phyloP scores from a whole-genome alignment of 2,113 vertebrate genomes.

The Pelmatolapia mariae region DNA sequence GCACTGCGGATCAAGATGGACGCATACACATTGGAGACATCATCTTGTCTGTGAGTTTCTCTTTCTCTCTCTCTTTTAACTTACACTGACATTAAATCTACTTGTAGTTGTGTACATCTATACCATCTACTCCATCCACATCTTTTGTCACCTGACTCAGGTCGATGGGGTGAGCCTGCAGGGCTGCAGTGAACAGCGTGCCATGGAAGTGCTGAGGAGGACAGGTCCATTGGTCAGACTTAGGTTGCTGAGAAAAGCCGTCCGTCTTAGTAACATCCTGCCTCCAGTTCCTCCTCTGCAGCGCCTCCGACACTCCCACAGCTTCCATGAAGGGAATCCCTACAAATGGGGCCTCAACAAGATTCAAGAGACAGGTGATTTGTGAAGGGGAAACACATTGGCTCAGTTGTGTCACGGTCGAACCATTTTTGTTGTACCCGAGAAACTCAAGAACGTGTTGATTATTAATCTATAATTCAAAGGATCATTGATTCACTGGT shows the following conservation, averaged over 20 bases:
- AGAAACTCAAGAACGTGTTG: background rate
- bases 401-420: background rate
- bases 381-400: background rate
- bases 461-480: background rate
- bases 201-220: conserved; percentile 82
- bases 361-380: conserved; percentile 60
- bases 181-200: conserved; percentile 89
- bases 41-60: conserved; percentile 85
- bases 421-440: background rate
- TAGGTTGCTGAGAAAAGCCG: conserved; percentile 73
- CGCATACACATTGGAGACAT: conserved; percentile 87
- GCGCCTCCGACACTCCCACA: conserved; percentile 60
- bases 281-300: conserved; percentile 49
- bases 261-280: conserved; percentile 33
- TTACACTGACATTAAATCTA: background rate
- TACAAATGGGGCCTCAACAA: conserved; percentile 48
- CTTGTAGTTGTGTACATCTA: background rate
- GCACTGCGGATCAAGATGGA: conserved; percentile 84
- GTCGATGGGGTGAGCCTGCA: conserved; percentile 90
- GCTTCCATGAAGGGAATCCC: conserved; percentile 46
- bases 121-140: background rate
- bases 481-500: background rate
- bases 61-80: background rate
- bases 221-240: conserved; percentile 82
- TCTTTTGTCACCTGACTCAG: conserved; percentile 52